A percentile compares a stretch with the other conserved stretches of the same genome.
Conservation (phyloP, 1,140 invertebrate species). For the Magallana ariakensis region DNA sequence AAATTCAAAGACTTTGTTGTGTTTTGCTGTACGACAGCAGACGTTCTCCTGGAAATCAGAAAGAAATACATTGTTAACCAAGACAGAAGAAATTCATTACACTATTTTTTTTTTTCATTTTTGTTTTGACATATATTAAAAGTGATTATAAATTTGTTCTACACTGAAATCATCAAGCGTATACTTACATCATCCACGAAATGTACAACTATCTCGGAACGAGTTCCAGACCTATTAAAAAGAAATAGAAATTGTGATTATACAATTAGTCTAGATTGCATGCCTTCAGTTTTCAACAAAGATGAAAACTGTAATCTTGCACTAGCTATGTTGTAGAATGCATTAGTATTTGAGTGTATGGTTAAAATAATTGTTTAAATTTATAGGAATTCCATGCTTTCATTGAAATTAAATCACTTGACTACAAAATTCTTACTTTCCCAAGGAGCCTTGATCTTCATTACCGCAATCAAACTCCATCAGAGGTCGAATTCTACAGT, state of each 20-base stretch:
- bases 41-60: constrained; percentile 73
- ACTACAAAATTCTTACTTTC: constrained; percentile 62
- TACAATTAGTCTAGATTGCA: too few relatives aligned
- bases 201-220: constrained; percentile 75
- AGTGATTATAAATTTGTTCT: too few relatives aligned
- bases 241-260: neutral
- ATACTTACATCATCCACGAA: constrained; percentile 76
- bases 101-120: neutral
- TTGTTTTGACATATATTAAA: neutral
- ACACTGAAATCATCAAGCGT: too few relatives aligned
- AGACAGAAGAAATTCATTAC: neutral
- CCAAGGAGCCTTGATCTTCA: constrained; percentile 67
- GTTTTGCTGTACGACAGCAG: constrained; percentile 72
- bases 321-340: too few relatives aligned
- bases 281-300: too few relatives aligned
- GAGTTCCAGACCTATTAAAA: constrained; percentile 68
- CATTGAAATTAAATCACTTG: neutral
- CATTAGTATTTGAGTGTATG: too few relatives aligned
- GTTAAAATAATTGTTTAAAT: too few relatives aligned
- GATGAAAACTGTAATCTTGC: too few relatives aligned
- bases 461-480: constrained; percentile 74
- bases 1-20: constrained; percentile 78
- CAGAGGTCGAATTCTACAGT: constrained; percentile 74
- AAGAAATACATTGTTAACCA: constrained; percentile 28
- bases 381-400: too few relatives aligned